Conservation (phyloP, 2,113 vertebrate genomes). For the Garra rufa region DNA sequence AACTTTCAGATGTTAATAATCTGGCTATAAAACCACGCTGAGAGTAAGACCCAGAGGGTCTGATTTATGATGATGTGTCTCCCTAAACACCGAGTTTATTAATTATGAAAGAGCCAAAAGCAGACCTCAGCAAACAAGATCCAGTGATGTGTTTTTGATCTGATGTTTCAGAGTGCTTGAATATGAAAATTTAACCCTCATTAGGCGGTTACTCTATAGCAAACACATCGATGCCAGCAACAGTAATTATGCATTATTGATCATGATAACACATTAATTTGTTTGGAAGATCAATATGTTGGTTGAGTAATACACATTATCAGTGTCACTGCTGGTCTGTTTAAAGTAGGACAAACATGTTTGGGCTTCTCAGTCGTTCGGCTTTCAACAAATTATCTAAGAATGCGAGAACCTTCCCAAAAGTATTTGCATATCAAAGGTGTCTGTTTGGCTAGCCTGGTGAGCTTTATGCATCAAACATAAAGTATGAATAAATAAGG, state of each 20-base stretch:
- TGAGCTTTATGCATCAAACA: not conserved
- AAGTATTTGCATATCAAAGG: slow-evolving; percentile 38
- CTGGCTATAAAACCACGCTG: not conserved
- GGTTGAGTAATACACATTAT: not conserved
- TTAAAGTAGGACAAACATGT: not conserved
- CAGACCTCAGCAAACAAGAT: not conserved
- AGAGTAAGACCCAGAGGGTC: not conserved
- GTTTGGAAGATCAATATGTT: not conserved
- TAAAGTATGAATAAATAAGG: slow-evolving; percentile 27
- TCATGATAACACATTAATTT: not conserved
- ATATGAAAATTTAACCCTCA: not conserved
- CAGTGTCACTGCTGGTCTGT: not conserved
- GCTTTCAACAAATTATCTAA: not conserved
- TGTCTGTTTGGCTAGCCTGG: not conserved
- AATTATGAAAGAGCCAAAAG: slow-evolving; percentile 8
- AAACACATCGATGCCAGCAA: not conserved
- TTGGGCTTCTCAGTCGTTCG: not conserved
- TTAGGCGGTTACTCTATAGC: not conserved
- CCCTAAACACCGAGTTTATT: not conserved
- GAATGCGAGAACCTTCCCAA: not conserved
- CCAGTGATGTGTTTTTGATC: not conserved
- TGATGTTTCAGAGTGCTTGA: not conserved
- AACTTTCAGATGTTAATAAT: not conserved
- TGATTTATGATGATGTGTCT: not conserved
- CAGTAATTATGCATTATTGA: slow-evolving; percentile 18